A percentile compares a stretch with the other conserved stretches of the same genome.
Evolutionary conservation across 2,888 invertebrate genomes (phyloP).

Genomic region (Torymus aiolomorphi): DNA sequence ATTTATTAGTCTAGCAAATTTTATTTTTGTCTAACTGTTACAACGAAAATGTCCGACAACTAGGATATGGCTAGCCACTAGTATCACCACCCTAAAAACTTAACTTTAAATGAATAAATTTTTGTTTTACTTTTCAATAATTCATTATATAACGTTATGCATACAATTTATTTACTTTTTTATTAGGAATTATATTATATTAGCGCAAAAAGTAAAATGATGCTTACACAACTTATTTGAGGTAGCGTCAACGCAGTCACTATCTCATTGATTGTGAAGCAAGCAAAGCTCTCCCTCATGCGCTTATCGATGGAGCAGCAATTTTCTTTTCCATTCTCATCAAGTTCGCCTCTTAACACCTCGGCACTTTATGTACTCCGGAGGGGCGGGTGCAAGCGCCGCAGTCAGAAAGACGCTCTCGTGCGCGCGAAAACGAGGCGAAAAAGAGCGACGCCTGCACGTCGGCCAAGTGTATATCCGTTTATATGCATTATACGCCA

Average conservation of each 20-base stretch:
- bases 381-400: neutral
- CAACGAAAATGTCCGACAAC: too few relatives aligned
- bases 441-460: constrained; percentile 5
- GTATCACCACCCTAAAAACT: too few relatives aligned
- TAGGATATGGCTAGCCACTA: too few relatives aligned
- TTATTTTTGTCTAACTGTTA: too few relatives aligned
- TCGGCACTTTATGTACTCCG: neutral
- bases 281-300: neutral
- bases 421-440: neutral
- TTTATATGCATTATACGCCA: neutral
- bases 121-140: too few relatives aligned
- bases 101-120: too few relatives aligned
- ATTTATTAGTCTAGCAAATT: too few relatives aligned
- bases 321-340: constrained; percentile 41
- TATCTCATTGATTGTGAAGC: neutral
- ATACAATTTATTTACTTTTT: too few relatives aligned
- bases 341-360: constrained; percentile 22
- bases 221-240: too few relatives aligned
- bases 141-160: too few relatives aligned
- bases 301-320: constrained; percentile 33
- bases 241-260: neutral
- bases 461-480: neutral
- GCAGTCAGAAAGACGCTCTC: neutral
- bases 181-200: too few relatives aligned
- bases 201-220: too few relatives aligned